Conservation (phyloP, 2,888 invertebrate species). For the Caenorhabditis auriculariae region DNA sequence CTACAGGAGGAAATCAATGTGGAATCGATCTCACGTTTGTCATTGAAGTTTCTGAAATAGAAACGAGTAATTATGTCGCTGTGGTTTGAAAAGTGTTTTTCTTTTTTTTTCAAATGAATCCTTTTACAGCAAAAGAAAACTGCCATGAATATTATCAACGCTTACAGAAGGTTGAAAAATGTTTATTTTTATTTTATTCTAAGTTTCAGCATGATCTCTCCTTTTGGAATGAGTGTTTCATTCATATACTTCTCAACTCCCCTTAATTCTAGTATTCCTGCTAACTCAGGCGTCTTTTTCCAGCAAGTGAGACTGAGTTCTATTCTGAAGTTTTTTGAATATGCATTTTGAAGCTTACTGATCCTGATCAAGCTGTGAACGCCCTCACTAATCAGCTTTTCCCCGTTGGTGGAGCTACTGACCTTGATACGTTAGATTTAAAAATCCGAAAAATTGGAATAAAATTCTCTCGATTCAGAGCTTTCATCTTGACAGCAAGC, state of each 20-base stretch:
- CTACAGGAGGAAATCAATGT: no score
- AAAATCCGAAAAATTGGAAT: not conserved
- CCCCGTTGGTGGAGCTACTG: slow-evolving; percentile 15
- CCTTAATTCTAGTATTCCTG: slow-evolving; percentile 6
- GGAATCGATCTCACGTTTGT: slow-evolving; percentile 21
- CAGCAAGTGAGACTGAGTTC: slow-evolving; percentile 7
- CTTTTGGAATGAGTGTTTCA: slow-evolving; percentile 16
- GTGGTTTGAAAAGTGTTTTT: slow-evolving; percentile 2
- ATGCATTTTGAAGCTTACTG: not conserved
- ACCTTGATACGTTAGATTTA: slow-evolving; percentile 17
- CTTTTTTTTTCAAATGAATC: not conserved
- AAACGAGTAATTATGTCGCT: slow-evolving; percentile 9
- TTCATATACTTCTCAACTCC: slow-evolving; percentile 24
- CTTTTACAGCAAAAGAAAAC: slow-evolving; percentile 11
- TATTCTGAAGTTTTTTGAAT: not conserved
- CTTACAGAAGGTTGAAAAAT: no score
- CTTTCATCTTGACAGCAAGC: slow-evolving; percentile 7
- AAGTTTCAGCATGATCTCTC: slow-evolving; percentile 5
- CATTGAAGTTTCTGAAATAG: slow-evolving; percentile 19
- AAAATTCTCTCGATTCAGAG: slow-evolving; percentile 10
- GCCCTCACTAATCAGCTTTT: slow-evolving; percentile 3
- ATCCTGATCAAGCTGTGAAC: slow-evolving; percentile 5
- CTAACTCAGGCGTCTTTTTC: slow-evolving; percentile 10
- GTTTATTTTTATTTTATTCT: no score
- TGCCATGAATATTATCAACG: slow-evolving; percentile 9